Base-by-base conservation (phyloP, 2,888 invertebrate genomes). In the Embidobia sp. region DNA sequence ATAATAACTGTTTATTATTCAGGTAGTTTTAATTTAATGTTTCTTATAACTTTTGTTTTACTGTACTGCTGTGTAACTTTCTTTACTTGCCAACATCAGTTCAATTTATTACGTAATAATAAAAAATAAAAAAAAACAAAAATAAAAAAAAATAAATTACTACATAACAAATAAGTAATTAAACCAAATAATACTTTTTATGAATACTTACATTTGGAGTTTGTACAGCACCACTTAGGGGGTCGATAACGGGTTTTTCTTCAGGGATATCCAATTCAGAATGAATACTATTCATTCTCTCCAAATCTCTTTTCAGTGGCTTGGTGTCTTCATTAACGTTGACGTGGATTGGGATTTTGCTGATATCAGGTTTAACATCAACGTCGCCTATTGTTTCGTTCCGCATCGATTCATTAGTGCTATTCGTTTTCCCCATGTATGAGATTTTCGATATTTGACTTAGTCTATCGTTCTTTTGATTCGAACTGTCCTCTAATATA, bases 221-320 rank as follows among this genome's bases (percentile, higher is more conserved):
- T 57, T 55, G 40, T 5, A 75, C 33, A 1, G 59, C 46, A 59
- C 74, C 78, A 35, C 29, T 67, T 1, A 77, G 8, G 3, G 77
- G 6, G 29, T 87, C 87, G 8, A 82, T 83, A 6, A 84, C 78
- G 5, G 87, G 87, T 6, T 82, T 84, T 40, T 89, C 88, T 15
- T 88, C 88, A 27, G 87, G 87, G 18, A 89, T 89, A 53, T 89
- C 87, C 59, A 88, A 46, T 49, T 87, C 88, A 7, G 89, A 88
- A 73, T 89, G 89, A 5, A 88, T 83, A 29, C 85, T 84, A 3
- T 73, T 66, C 0, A 79, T 48, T 11, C 79, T 79, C 37, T 84
- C 84, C 1, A 86, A 64, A 40, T 55, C 29, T 35, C 31, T 11
- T n/a, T 49, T 40, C 7, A 61, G 55, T 74, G 80, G 75, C 19